Percentiles rank a stretch among this genome's conserved stretches.
Conservation (phyloP, 2,797 vertebrate genomes). For the Poecilia picta region DNA sequence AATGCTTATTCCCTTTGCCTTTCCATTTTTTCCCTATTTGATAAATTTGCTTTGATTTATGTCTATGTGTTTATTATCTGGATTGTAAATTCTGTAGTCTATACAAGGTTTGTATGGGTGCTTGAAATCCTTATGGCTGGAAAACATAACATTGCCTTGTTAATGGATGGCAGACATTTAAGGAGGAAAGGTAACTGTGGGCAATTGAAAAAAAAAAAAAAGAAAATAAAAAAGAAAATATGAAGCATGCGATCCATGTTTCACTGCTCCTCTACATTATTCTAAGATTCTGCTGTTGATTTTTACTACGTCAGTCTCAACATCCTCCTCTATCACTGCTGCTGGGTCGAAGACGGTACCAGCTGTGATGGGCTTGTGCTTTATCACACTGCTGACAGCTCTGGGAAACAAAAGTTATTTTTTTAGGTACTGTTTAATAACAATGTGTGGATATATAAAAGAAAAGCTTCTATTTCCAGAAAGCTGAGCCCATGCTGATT, state of each 20-base stretch:
- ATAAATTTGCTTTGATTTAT: too few species aligned
- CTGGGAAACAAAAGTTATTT: neutral
- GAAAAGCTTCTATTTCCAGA: conserved; percentile 6
- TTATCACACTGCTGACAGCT: neutral
- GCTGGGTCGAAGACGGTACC: neutral
- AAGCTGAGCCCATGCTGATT: conserved; percentile 11
- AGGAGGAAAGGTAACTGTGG: neutral
- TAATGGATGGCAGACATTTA: too few species aligned
- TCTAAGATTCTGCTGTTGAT: neutral
- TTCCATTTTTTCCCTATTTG: neutral
- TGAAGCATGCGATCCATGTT: neutral
- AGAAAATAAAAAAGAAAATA: neutral
- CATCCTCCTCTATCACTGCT: neutral
- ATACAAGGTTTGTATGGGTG: too few species aligned
- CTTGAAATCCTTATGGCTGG: too few species aligned
- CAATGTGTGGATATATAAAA: neutral
- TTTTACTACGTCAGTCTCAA: neutral
- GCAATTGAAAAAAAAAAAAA: neutral
- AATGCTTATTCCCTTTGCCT: neutral
- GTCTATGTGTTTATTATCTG: too few species aligned
- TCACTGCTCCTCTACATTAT: neutral
- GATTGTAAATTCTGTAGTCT: too few species aligned
- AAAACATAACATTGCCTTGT: too few species aligned
- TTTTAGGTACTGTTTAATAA: neutral
- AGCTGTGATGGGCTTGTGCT: neutral